A percentile compares a stretch with the other conserved stretches of the same genome.
These are phyloP conservation scores for Thunnus thynnus DNA, from an alignment of 2,113 vertebrate species.

Conservation along the genomic window DNA sequence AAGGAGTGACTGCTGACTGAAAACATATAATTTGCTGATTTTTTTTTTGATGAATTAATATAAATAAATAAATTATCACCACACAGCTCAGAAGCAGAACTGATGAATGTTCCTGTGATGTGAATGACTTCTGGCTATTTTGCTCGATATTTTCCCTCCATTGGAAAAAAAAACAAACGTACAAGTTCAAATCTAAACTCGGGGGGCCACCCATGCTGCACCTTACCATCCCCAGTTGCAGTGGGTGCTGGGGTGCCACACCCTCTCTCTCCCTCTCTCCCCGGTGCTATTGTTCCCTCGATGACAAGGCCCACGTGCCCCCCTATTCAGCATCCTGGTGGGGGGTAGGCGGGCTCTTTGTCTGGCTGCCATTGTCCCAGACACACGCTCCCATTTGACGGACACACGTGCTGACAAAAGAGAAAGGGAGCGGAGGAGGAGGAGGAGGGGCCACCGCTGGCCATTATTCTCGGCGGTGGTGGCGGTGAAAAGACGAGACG, in stretches of 20 bases:
- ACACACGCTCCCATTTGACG: slow-evolving; percentile 85
- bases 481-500: slow-evolving; percentile 82
- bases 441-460: slow-evolving; percentile 75
- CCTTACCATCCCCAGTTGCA: slow-evolving; percentile 10
- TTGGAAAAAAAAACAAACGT: slow-evolving; percentile 5
- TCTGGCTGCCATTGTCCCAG: slow-evolving; percentile 82
- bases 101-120: background rate
- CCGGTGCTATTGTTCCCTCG: slow-evolving; percentile 74
- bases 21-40: too few species aligned
- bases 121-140: slow-evolving; percentile 1
- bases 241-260: slow-evolving; percentile 57
- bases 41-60: background rate
- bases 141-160: background rate
- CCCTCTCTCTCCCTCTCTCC: slow-evolving; percentile 52
- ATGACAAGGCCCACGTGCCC: slow-evolving; percentile 85
- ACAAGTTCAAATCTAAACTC: slow-evolving; percentile 47
- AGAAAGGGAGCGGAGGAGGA: slow-evolving; percentile 61
- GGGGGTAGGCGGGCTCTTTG: slow-evolving; percentile 81
- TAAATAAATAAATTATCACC: background rate
- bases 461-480: slow-evolving; percentile 75
- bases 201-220: slow-evolving; percentile 64
- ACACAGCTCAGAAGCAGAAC: background rate
- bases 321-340: slow-evolving; percentile 76
- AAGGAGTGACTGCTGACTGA: slow-evolving; percentile 1
- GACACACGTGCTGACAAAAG: slow-evolving; percentile 86